These are phyloP conservation scores for Allolobophora icterica DNA, from an alignment of 2,888 invertebrate genomes.

Conservation along the genomic window DNA sequence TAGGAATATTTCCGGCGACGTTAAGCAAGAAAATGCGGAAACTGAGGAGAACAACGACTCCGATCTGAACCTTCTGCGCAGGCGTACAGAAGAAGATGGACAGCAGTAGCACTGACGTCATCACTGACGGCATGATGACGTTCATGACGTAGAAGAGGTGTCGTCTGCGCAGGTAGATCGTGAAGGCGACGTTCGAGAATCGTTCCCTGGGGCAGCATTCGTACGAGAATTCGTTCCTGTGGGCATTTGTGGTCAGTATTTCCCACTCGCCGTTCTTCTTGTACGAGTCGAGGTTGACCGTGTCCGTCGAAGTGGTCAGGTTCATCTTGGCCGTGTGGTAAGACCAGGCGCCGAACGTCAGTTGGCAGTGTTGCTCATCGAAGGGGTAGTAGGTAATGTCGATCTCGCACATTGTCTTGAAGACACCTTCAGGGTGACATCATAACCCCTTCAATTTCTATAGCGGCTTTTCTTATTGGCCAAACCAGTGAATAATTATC, in stretches of 20 bases:
- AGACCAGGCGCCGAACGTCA: slow-evolving; percentile 50
- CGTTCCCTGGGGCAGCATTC: slow-evolving; percentile 47
- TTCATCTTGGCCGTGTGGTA: slow-evolving; percentile 52
- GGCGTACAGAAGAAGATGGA: slow-evolving; percentile 51
- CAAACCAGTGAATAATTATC: background rate
- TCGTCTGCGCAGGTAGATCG: slow-evolving; percentile 44
- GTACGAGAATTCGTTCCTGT: slow-evolving; percentile 49
- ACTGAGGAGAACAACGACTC: slow-evolving; percentile 50
- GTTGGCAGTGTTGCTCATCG: slow-evolving; percentile 49
- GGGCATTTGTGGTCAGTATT: slow-evolving; percentile 42
- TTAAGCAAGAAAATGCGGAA: slow-evolving; percentile 51
- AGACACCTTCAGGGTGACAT: slow-evolving; percentile 39
- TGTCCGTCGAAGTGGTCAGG: slow-evolving; percentile 43
- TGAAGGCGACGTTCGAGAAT: slow-evolving; percentile 45
- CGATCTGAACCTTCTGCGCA: slow-evolving; percentile 50
- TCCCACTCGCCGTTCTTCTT: slow-evolving; percentile 50
- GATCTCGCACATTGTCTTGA: slow-evolving; percentile 51
- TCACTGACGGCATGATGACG: slow-evolving; percentile 49
- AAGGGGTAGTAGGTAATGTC: slow-evolving; percentile 53
- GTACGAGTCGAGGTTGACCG: slow-evolving; percentile 49
- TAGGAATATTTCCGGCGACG: slow-evolving; percentile 50
- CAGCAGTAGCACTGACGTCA: slow-evolving; percentile 50
- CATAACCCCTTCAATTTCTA: no score
- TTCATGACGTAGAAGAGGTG: slow-evolving; percentile 49
- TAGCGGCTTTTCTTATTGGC: background rate